Evolutionary conservation across 2,797 vertebrate species (phyloP).

Genomic region (Acanthornis magna): DNA sequence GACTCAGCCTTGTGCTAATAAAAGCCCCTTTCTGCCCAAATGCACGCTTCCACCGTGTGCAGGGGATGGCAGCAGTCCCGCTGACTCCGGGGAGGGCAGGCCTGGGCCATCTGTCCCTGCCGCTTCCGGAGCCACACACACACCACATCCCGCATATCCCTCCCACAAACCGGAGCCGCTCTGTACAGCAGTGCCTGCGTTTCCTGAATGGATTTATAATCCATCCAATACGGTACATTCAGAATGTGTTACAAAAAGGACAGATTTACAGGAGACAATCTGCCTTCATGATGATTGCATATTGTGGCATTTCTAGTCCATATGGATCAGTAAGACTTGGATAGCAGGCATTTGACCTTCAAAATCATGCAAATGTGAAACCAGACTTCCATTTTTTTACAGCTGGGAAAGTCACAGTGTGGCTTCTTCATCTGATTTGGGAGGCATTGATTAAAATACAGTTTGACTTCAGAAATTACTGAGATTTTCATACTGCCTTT

Average conservation of each 20-base stretch:
- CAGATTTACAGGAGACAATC: slow-evolving; percentile 84
- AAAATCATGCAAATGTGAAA: slow-evolving; percentile 82
- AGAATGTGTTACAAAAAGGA: slow-evolving; percentile 78
- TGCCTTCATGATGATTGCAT: slow-evolving; percentile 83
- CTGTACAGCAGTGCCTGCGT: slow-evolving; percentile 46
- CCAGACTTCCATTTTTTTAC: slow-evolving; percentile 78
- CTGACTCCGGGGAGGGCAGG: slow-evolving; percentile 42
- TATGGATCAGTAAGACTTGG: slow-evolving; percentile 83
- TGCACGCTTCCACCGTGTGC: background rate
- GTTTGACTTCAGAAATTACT: slow-evolving; percentile 70
- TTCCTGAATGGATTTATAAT: slow-evolving; percentile 81
- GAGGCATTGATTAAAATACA: slow-evolving; percentile 77
- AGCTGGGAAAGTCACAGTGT: slow-evolving; percentile 74
- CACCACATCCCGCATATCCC: background rate
- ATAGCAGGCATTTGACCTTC: slow-evolving; percentile 85
- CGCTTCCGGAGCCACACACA: background rate
- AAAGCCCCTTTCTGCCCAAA: slow-evolving; percentile 2
- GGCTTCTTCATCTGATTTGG: slow-evolving; percentile 69
- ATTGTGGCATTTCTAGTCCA: slow-evolving; percentile 87
- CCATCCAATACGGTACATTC: slow-evolving; percentile 79
- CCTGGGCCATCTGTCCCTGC: slow-evolving; percentile 57
- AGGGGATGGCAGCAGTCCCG: slow-evolving; percentile 39
- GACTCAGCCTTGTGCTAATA: background rate
- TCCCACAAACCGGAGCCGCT: slow-evolving; percentile 39
- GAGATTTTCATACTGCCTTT: slow-evolving; percentile 47